Evolutionary conservation across 35 echinoderm and acorn worm genomes (phyloP).

Genomic region (Lytechinus pictus): DNA sequence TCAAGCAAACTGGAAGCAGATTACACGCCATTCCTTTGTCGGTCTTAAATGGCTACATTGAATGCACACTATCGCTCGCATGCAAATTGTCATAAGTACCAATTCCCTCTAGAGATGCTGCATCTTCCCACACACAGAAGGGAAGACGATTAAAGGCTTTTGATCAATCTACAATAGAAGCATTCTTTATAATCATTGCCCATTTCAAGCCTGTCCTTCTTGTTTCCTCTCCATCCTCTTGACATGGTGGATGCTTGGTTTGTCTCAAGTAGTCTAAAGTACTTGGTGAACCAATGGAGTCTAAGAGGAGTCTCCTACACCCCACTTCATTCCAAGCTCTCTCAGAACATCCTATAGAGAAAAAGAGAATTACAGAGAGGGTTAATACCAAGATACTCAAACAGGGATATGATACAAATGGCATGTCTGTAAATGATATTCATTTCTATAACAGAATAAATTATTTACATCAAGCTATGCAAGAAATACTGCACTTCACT

Average conservation of each 20-base stretch:
- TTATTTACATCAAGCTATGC: background rate
- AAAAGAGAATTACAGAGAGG: background rate
- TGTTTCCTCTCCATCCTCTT: conserved; percentile 16
- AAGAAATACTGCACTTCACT: background rate
- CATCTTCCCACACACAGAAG: background rate
- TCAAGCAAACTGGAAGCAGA: background rate
- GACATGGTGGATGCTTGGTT: background rate
- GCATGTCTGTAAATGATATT: background rate
- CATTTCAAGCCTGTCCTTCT: conserved; percentile 30
- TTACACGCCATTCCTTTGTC: conserved; percentile 28
- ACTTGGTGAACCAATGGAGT: background rate
- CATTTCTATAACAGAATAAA: background rate
- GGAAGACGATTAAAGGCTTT: conserved; percentile 13
- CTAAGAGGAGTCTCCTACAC: background rate
- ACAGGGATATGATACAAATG: background rate
- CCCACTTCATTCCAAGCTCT: background rate
- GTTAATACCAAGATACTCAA: background rate
- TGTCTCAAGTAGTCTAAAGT: background rate
- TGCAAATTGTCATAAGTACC: conserved; percentile 49
- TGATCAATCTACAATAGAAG: conserved; percentile 33
- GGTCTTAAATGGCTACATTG: conserved; percentile 35
- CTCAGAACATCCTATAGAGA: background rate
- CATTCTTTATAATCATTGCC: conserved; percentile 43
- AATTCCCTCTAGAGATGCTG: background rate
- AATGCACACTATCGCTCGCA: conserved; percentile 22